Conservation (phyloP, 2,113 vertebrate species). For the Peromyscus californicus region DNA sequence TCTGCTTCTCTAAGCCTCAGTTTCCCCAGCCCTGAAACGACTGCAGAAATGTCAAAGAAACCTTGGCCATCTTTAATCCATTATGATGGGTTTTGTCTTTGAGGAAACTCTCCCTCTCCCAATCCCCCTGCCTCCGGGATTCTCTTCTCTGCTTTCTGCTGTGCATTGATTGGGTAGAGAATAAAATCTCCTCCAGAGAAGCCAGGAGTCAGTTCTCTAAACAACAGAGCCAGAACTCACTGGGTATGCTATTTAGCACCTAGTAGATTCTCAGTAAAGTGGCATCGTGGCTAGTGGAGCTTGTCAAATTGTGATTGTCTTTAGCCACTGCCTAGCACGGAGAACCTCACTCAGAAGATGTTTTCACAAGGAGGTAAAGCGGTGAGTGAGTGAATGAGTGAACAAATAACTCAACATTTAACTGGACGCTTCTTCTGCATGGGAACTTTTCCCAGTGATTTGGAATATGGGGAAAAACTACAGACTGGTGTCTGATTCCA, state of each 20-base stretch:
- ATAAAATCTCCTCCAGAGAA: background rate
- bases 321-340: background rate
- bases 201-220: background rate
- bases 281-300: background rate
- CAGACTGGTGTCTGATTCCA: background rate
- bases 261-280: background rate
- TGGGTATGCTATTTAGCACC: background rate
- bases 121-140: fast-evolving
- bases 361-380: background rate
- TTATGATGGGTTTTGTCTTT: background rate
- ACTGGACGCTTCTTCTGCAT: background rate
- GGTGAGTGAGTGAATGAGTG: background rate
- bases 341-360: background rate
- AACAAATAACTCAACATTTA: background rate
- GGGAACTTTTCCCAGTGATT: background rate
- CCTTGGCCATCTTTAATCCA: background rate
- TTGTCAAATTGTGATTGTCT: background rate
- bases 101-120: too few species aligned
- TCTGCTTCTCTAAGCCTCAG: background rate
- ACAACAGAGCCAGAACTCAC: background rate
- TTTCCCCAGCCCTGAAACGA: conserved; percentile 11
- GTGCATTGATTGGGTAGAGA: background rate
- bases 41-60: background rate
- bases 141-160: background rate
- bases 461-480: background rate